Percentiles rank a stretch among this genome's conserved stretches.
phyloP scores from a whole-genome alignment of 2,113 vertebrate genomes.

The Corythaeola cristata region DNA sequence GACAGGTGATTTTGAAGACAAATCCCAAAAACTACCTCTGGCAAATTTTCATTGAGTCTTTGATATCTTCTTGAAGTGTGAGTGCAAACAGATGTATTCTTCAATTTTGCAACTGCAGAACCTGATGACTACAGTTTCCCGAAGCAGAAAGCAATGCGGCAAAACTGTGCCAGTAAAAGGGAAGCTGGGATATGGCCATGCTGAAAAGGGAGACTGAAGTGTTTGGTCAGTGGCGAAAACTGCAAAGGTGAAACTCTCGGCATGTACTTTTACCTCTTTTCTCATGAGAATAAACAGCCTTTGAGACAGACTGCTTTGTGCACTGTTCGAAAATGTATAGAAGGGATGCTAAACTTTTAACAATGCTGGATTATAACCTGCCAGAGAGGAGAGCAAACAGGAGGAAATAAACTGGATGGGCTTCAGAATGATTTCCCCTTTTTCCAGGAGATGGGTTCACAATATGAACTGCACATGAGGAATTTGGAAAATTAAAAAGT shows the following conservation, averaged over 20 bases:
- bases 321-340: accelerated
- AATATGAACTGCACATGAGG: background rate
- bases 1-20: background rate
- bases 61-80: background rate
- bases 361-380: background rate
- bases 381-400: background rate
- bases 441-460: background rate
- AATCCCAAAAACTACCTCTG: background rate
- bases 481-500: background rate
- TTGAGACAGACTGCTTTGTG: background rate
- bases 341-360: background rate
- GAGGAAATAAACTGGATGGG: background rate
- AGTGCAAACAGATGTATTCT: background rate
- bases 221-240: background rate
- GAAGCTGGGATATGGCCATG: accelerated
- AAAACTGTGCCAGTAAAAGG: accelerated
- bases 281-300: background rate
- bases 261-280: background rate
- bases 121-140: background rate
- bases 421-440: background rate
- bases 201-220: background rate
- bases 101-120: background rate
- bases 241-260: background rate
- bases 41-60: background rate
- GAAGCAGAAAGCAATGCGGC: background rate